Conservation (phyloP, 2,113 vertebrate species). For the Corydoras maculifer region DNA sequence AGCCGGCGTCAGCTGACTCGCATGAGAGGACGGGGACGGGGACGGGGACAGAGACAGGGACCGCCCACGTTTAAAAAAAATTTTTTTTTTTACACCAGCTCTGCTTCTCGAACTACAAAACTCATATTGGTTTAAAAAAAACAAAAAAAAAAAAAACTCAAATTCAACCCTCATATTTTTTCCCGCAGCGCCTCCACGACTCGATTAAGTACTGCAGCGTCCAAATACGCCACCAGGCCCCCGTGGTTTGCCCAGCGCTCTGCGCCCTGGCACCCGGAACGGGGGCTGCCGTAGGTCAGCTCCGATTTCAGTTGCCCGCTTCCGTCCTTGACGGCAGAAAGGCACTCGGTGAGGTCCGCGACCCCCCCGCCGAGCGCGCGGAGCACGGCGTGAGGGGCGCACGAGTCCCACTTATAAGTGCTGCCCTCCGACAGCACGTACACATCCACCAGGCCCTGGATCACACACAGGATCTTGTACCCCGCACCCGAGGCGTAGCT, state of each 20-base stretch:
- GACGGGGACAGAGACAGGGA: too few species aligned
- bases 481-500: constrained; percentile 66
- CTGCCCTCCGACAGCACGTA: constrained; percentile 71
- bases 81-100: too few species aligned
- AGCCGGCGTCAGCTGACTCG: too few species aligned
- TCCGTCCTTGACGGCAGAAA: constrained; percentile 33
- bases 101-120: too few species aligned
- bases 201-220: constrained; percentile 51
- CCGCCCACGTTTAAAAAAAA: too few species aligned
- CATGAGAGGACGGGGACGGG: too few species aligned
- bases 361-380: constrained; percentile 65
- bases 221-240: constrained; percentile 65
- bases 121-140: too few species aligned
- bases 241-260: constrained; percentile 67
- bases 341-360: constrained; percentile 52
- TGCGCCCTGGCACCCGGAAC: constrained; percentile 47
- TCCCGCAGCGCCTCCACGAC: constrained; percentile 53
- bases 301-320: constrained; percentile 38
- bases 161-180: constrained; percentile 46
- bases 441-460: constrained; percentile 63
- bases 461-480: constrained; percentile 72
- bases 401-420: constrained; percentile 75
- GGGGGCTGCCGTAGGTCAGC: constrained; percentile 63
- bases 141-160: too few species aligned
- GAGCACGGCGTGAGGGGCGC: constrained; percentile 68